Evolutionary conservation across 1,140 invertebrate genomes (phyloP).

Genomic region (Cataglyphis hispanica): DNA sequence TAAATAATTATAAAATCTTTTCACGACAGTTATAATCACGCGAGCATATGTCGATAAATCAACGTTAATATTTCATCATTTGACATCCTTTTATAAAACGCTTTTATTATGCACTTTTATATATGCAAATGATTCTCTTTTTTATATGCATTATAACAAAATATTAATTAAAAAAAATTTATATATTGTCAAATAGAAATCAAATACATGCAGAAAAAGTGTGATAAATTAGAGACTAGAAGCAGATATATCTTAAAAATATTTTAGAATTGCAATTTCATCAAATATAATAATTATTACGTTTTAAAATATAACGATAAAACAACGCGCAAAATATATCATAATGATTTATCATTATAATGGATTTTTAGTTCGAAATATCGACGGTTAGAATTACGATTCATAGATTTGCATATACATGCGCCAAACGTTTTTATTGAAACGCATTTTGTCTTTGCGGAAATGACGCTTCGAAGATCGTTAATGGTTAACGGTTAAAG

Average conservation of each 20-base stretch:
- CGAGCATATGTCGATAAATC: not conserved
- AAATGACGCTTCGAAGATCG: not conserved
- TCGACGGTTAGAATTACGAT: not conserved
- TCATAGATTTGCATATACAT: too few relatives aligned
- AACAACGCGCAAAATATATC: too few relatives aligned
- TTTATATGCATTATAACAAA: not conserved
- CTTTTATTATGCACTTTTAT: not conserved
- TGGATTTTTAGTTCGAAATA: not conserved
- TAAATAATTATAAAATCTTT: conserved; percentile 27
- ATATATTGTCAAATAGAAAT: not conserved
- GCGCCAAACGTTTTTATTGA: not conserved
- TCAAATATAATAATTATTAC: not conserved
- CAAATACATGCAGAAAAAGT: not conserved
- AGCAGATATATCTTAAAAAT: not conserved
- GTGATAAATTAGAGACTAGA: not conserved
- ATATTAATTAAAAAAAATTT: conserved; percentile 10
- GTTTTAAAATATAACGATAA: too few relatives aligned
- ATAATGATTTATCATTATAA: not conserved
- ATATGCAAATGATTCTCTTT: not conserved
- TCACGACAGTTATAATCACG: not conserved
- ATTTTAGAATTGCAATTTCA: not conserved
- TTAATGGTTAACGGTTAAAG: not conserved
- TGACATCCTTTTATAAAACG: not conserved
- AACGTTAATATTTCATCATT: conserved; percentile 30
- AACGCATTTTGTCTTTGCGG: not conserved